Percentiles rank a stretch among this genome's conserved stretches.
Evolutionary conservation across 1,140 invertebrate genomes (phyloP).

Genomic region (Latrodectus geometricus): DNA sequence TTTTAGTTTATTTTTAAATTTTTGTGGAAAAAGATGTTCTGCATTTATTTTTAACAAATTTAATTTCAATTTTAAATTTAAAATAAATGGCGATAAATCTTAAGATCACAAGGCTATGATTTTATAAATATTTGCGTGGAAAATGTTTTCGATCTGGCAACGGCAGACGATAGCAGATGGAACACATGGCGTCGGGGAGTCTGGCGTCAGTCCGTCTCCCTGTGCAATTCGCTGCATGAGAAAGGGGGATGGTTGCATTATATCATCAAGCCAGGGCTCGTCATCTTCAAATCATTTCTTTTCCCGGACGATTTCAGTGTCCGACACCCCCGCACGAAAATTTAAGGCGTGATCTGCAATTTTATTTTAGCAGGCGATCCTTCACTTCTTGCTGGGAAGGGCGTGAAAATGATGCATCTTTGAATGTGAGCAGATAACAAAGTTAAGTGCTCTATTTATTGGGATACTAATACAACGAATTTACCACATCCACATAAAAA

Average conservation of each 20-base stretch:
- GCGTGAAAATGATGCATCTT: not conserved
- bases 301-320: not conserved
- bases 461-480: no score
- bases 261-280: not conserved
- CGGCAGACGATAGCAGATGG: no score
- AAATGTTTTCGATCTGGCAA: no score
- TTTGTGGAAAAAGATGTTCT: no score
- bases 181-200: not conserved
- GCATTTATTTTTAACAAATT: no score
- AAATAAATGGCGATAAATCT: no score
- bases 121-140: no score
- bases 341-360: slow-evolving; percentile 13
- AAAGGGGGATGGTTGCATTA: slow-evolving; percentile 14
- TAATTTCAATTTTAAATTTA: no score
- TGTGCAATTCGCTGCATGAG: slow-evolving; percentile 2
- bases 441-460: no score
- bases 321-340: not conserved
- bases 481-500: no score
- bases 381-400: not conserved
- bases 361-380: slow-evolving; percentile 10
- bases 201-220: slow-evolving; percentile 11
- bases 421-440: not conserved
- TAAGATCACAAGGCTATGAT: no score
- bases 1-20: no score
- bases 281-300: slow-evolving; percentile 25